Base-by-base conservation (phyloP, 2,797 vertebrate species). In the Epinephelus awoara region DNA sequence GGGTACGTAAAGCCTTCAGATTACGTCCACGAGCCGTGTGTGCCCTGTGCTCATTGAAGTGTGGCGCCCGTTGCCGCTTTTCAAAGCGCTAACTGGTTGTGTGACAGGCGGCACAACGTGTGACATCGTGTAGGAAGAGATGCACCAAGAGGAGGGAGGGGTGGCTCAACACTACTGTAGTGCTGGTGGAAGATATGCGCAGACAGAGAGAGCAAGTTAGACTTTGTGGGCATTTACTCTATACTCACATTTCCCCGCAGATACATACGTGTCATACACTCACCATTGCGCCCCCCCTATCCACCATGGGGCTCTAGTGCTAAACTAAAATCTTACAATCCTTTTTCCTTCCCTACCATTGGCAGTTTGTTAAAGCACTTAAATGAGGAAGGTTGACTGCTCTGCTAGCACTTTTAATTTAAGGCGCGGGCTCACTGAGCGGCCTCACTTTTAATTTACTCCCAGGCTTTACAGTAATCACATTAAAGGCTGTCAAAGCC, bases 51-150 rank as follows among this genome's bases (percentile, higher is more conserved):
- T 2, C 4, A 2, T 1, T 27, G 27, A 23, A 55, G 1, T 1
- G 46, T 17, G 47, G 27, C 63, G 34, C 21, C n/a, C 17, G 0
- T 56, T n/a, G 2, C 18, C n/a, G 34, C 3, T 44, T 64, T 65
- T 51, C 1, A 9, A 12, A 2, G 51, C 51, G 72, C 18, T 17
- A 17, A n/a, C 27, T 6, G 52, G 3, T 13, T 54, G n/a, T 21
- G 74, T 64, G 70, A 59, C 82, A 52, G 65, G 52, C 72, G 9
- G 47, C 71, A 27, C 27, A 56, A 38, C 67, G 52, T 57, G 77
- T 67, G 79, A 68, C 79, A 68, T 21, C 67, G 74, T 56, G 77
- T 23, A 51, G 82, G 67, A 72, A 75, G 74, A 75, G 85, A 89
- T 86, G 90, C 76, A 52, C 59, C 29, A 27, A 9, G 44, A 63